Evolutionary conservation across 2,797 vertebrate species (phyloP).

Genomic region (Thamnophis elegans): DNA sequence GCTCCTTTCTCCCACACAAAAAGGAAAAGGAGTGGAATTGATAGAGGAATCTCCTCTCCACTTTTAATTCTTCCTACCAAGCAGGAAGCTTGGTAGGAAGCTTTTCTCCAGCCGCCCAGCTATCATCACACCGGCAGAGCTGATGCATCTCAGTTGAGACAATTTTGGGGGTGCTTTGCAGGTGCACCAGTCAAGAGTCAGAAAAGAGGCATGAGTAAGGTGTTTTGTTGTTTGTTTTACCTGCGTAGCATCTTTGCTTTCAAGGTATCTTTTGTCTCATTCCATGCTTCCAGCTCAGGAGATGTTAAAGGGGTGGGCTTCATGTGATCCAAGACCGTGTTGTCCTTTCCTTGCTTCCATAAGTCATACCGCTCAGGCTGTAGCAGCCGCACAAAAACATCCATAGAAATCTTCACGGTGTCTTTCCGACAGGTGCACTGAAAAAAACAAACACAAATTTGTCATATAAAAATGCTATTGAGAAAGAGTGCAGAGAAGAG

Average conservation of each 20-base stretch:
- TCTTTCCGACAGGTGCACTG: conserved; percentile 91
- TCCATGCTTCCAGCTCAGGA: conserved; percentile 88
- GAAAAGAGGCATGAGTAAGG: too few relatives aligned
- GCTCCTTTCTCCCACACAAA: neutral
- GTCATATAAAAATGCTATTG: neutral
- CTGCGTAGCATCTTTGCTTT: conserved; percentile 83
- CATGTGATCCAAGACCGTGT: conserved; percentile 85
- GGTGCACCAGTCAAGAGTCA: neutral
- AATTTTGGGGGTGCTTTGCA: neutral
- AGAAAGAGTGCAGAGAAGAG: neutral
- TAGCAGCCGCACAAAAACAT: conserved; percentile 92
- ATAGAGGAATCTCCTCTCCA: too few relatives aligned
- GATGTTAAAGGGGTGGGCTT: conserved; percentile 84
- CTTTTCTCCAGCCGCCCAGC: neutral
- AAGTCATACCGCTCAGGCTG: conserved; percentile 92
- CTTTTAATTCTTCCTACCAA: neutral
- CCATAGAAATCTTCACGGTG: conserved; percentile 99
- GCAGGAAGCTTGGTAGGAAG: too few relatives aligned
- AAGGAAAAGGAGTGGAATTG: neutral
- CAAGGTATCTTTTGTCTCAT: conserved; percentile 77
- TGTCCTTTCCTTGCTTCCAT: conserved; percentile 95
- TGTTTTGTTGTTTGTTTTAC: conserved; percentile 65
- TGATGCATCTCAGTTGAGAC: neutral
- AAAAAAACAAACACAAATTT: neutral
- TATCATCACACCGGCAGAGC: too few relatives aligned